Conservation (phyloP, 2,113 vertebrate genomes). For the Columba janthina region DNA sequence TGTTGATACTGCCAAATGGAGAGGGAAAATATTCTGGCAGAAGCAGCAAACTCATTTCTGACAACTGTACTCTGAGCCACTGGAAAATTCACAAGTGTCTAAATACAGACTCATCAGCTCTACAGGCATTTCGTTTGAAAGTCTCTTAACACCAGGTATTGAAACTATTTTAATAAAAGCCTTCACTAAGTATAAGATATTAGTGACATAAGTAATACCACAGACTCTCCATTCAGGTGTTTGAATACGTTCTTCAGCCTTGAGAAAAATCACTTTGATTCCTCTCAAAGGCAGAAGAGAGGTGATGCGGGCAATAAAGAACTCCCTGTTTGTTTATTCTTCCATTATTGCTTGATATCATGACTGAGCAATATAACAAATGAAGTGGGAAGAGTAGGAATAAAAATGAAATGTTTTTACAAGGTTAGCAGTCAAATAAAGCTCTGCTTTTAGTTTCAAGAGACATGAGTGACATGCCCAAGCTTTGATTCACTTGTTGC, state of each 20-base stretch:
- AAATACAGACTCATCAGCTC: background rate
- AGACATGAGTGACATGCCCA: background rate
- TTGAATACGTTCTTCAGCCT: background rate
- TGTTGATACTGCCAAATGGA: background rate
- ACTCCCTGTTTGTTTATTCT: slow-evolving; percentile 27
- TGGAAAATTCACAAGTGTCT: background rate
- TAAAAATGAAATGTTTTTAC: slow-evolving; percentile 5
- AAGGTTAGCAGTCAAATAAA: slow-evolving; percentile 16
- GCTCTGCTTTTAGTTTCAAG: background rate
- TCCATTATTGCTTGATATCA: slow-evolving; percentile 15
- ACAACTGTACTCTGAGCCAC: background rate
- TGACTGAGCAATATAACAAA: background rate
- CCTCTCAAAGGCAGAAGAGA: background rate
- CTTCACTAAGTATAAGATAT: background rate
- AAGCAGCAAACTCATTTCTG: background rate
- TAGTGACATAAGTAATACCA: background rate
- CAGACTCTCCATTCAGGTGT: background rate
- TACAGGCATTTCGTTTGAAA: background rate
- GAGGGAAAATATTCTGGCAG: slow-evolving; percentile 33
- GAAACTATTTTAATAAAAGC: background rate
- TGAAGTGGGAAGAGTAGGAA: slow-evolving; percentile 2
- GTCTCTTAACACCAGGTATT: background rate
- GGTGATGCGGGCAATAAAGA: slow-evolving; percentile 6
- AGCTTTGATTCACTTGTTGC: background rate
- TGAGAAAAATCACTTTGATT: background rate